Percentiles rank a stretch among this genome's conserved stretches.
Evolutionary conservation across 2,113 vertebrate genomes (phyloP).

Genomic region (Calypte anna): DNA sequence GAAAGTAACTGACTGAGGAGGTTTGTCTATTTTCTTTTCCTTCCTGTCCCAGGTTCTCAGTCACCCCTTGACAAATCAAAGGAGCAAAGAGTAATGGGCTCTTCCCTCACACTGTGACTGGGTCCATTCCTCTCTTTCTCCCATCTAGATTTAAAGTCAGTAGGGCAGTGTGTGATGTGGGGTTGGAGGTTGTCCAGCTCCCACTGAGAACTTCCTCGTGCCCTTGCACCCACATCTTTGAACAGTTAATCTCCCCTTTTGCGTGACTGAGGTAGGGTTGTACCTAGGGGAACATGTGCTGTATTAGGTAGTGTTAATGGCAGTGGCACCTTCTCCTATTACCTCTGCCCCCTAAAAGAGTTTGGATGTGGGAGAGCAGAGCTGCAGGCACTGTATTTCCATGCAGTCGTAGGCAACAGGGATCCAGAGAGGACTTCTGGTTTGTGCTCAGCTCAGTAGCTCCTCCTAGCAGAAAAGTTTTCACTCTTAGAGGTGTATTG

Average conservation of each 20-base stretch:
- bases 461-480: conserved; percentile 63
- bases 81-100: not conserved
- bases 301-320: conserved; percentile 35
- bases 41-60: not conserved
- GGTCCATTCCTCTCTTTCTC: not conserved
- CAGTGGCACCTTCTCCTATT: conserved; percentile 39
- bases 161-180: conserved; percentile 26
- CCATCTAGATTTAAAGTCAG: not conserved
- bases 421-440: not conserved
- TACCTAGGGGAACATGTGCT: not conserved
- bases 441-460: conserved; percentile 56
- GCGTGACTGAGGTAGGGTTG: not conserved
- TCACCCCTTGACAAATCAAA: not conserved
- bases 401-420: not conserved
- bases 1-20: not conserved
- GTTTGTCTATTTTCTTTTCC: not conserved
- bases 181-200: not conserved
- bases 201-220: not conserved
- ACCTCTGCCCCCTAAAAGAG: conserved; percentile 1
- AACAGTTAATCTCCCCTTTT: not conserved
- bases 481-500: conserved; percentile 58
- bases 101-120: not conserved
- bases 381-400: not conserved
- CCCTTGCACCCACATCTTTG: not conserved
- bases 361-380: not conserved